Percentiles rank a stretch among this genome's conserved stretches.
Evolutionary conservation across 2,113 vertebrate genomes (phyloP).

Genomic region (Calidris pygmaea): DNA sequence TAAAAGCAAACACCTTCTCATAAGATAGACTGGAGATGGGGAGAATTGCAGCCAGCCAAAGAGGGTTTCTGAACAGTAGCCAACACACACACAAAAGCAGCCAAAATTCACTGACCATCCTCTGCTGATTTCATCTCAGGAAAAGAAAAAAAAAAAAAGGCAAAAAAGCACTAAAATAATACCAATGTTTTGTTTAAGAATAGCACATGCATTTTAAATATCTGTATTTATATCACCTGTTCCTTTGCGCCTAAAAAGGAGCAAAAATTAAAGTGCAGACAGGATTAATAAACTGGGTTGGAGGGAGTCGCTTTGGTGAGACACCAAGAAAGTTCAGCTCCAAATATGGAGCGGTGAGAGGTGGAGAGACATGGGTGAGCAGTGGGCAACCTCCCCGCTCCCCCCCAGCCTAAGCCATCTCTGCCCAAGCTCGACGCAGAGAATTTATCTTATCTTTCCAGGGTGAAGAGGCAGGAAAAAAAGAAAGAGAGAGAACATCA

Average conservation of each 20-base stretch:
- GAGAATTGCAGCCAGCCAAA: not conserved
- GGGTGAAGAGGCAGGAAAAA: not conserved
- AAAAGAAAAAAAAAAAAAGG: not conserved
- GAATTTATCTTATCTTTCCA: not conserved
- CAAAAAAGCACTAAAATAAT: not conserved
- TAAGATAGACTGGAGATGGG: not conserved
- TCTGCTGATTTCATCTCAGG: not conserved
- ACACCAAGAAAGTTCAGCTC: not conserved
- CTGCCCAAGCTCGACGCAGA: rapidly evolving
- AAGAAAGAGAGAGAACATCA: not conserved
- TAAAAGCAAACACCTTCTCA: constrained; percentile 46
- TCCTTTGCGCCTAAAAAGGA: not conserved
- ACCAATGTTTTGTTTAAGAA: not conserved
- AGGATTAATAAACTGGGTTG: not conserved
- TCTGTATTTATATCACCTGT: not conserved
- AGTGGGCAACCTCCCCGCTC: not conserved
- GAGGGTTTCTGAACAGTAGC: not conserved
- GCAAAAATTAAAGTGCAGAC: not conserved
- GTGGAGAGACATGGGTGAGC: rapidly evolving
- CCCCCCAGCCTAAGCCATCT: not conserved
- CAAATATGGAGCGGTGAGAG: not conserved
- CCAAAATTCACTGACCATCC: not conserved
- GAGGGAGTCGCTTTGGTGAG: not conserved
- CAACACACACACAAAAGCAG: constrained; percentile 10
- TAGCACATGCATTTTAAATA: not conserved